These are phyloP conservation scores for Xylota segnis DNA, from an alignment of 2,888 invertebrate genomes.

Conservation along the genomic window DNA sequence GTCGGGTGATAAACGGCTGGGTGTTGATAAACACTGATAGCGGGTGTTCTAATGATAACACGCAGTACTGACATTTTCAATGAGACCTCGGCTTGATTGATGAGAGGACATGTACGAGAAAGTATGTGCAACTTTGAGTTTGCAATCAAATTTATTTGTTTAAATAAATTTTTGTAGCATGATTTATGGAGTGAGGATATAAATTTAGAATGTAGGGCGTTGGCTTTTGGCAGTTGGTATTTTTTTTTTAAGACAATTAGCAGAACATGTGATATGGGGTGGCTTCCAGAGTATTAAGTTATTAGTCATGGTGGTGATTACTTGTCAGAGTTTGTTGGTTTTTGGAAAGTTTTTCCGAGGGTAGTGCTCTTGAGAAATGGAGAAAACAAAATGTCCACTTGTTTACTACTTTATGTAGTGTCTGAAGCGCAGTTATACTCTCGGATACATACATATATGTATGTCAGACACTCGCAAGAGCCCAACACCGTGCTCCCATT, in stretches of 20 bases:
- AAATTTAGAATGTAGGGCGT: conserved; percentile 22
- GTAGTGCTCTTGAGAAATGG: not conserved
- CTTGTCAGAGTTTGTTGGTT: not conserved
- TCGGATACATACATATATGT: too few species aligned
- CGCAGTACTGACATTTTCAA: not conserved
- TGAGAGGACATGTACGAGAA: not conserved
- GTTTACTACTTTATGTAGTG: too few species aligned
- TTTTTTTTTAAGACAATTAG: not conserved
- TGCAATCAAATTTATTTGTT: not conserved
- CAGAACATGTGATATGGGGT: conserved; percentile 2
- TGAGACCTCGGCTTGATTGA: not conserved
- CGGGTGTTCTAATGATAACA: not conserved
- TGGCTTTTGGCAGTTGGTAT: conserved; percentile 6
- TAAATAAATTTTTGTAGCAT: not conserved
- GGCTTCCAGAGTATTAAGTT: conserved; percentile 16
- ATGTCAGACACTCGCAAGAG: too few species aligned
- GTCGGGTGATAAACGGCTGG: not conserved
- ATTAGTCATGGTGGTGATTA: not conserved
- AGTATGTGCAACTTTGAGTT: not conserved
- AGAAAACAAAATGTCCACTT: not conserved
- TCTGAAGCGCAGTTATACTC: too few species aligned
- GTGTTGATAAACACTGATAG: not conserved
- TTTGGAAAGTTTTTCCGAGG: not conserved
- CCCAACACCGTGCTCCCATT: too few species aligned
- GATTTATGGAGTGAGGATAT: not conserved